A percentile compares a stretch with the other conserved stretches of the same genome.
Conservation (phyloP, 2,113 vertebrate genomes). For the Malurus melanocephalus region DNA sequence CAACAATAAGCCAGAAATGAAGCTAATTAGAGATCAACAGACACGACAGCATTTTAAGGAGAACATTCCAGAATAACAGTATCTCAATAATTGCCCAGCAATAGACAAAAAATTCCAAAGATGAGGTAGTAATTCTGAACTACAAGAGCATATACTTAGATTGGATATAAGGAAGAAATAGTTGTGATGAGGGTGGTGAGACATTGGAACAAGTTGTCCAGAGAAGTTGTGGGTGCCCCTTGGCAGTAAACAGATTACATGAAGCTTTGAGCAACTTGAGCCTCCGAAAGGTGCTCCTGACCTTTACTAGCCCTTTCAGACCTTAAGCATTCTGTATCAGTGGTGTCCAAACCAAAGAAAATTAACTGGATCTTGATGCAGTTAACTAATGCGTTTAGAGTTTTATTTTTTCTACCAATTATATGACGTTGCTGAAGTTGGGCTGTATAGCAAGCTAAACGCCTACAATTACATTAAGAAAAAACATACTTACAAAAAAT, state of each 20-base stretch:
- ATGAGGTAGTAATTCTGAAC: not conserved
- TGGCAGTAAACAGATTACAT: not conserved
- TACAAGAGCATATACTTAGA: not conserved
- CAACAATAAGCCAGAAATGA: not conserved
- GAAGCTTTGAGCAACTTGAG: not conserved
- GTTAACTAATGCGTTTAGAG: not conserved
- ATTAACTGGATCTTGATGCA: not conserved
- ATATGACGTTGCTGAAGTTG: not conserved
- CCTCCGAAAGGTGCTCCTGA: not conserved
- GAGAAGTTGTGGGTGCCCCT: not conserved
- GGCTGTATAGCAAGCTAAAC: not conserved
- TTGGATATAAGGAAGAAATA: not conserved
- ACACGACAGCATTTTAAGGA: not conserved
- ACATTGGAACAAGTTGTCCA: not conserved
- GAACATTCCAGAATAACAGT: not conserved
- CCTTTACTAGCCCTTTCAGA: not conserved
- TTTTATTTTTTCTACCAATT: not conserved
- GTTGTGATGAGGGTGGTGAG: not conserved
- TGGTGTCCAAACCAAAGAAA: not conserved
- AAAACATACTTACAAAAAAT: not conserved
- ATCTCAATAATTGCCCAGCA: not conserved
- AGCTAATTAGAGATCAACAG: not conserved
- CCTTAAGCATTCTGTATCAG: not conserved
- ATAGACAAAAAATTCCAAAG: not conserved
- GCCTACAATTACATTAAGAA: not conserved